Percentiles rank a stretch among this genome's conserved stretches.
These are phyloP conservation scores for Limnothrissa miodon DNA, from an alignment of 2,113 vertebrate species.

Conservation along the genomic window DNA sequence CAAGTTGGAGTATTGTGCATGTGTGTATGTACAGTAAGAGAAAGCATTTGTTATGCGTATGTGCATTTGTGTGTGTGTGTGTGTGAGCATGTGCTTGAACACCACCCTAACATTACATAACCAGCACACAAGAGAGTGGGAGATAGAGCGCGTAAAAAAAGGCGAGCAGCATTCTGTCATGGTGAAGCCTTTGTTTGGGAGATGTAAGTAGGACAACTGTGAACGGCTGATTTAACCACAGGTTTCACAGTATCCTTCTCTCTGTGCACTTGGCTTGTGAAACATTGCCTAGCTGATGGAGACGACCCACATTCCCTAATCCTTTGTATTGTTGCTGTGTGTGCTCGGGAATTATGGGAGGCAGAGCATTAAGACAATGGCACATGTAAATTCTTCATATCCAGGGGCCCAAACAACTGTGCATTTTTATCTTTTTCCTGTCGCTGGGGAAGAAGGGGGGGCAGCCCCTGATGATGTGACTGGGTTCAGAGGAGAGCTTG, in stretches of 20 bases:
- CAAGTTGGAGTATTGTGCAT: constrained; percentile 23
- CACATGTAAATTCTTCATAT: constrained; percentile 38
- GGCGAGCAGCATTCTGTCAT: constrained; percentile 2
- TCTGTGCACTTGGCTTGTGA: constrained; percentile 28
- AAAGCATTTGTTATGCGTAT: not conserved
- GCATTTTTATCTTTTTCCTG: constrained; percentile 25
- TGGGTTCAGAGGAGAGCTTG: constrained; percentile 45
- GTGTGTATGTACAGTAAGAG: not conserved
- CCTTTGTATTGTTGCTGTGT: constrained; percentile 33
- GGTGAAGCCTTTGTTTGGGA: constrained; percentile 38
- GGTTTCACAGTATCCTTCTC: constrained; percentile 27
- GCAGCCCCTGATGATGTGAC: constrained; percentile 31
- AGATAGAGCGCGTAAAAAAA: not conserved
- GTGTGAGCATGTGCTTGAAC: constrained; percentile 14
- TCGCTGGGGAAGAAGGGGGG: not conserved
- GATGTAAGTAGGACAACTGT: constrained; percentile 36
- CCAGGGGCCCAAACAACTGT: constrained; percentile 36
- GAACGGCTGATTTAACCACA: constrained; percentile 37
- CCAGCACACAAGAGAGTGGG: not conserved
- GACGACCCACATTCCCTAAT: constrained; percentile 50
- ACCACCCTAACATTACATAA: not conserved
- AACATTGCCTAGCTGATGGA: constrained; percentile 31
- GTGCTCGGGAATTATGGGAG: constrained; percentile 32
- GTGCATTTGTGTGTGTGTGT: constrained; percentile 29
- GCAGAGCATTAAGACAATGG: constrained; percentile 34